Conservation (phyloP, 1,140 invertebrate species). For the Trissolcus basalis region DNA sequence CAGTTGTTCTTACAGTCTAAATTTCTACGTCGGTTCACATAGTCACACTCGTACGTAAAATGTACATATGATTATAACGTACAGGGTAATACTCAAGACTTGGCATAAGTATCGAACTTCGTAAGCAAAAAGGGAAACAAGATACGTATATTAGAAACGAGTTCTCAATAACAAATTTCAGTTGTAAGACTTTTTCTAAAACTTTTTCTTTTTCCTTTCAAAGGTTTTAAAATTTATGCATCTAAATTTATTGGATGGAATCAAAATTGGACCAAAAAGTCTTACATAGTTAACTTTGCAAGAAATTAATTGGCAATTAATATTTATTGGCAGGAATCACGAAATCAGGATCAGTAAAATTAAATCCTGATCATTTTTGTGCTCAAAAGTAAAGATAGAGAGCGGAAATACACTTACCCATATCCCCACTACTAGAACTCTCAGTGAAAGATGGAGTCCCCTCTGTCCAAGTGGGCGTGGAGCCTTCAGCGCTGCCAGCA, state of each 20-base stretch:
- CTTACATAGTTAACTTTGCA: no score
- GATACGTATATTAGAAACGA: constrained; percentile 24
- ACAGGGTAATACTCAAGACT: constrained; percentile 51
- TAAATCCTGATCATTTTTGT: no score
- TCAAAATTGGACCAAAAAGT: no score
- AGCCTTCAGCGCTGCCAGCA: constrained; percentile 88
- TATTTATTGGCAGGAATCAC: no score
- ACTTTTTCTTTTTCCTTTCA: no score
- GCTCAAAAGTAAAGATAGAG: constrained; percentile 67
- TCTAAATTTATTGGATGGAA: no score
- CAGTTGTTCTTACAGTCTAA: constrained; percentile 26
- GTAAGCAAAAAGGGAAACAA: constrained; percentile 48
- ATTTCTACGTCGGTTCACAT: constrained; percentile 29
- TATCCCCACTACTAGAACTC: constrained; percentile 94
- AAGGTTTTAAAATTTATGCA: no score
- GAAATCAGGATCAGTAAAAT: no score
- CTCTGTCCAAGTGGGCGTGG: constrained; percentile 98
- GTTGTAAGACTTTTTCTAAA: not conserved
- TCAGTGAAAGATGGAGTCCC: constrained; percentile 97
- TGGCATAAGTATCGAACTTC: constrained; percentile 53
- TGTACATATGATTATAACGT: constrained; percentile 47
- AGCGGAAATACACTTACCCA: constrained; percentile 80
- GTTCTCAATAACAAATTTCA: not conserved
- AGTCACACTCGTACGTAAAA: constrained; percentile 43
- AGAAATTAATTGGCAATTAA: no score